Conservation (phyloP, 1,140 invertebrate genomes). For the Pseudomyrmex dendroicus region DNA sequence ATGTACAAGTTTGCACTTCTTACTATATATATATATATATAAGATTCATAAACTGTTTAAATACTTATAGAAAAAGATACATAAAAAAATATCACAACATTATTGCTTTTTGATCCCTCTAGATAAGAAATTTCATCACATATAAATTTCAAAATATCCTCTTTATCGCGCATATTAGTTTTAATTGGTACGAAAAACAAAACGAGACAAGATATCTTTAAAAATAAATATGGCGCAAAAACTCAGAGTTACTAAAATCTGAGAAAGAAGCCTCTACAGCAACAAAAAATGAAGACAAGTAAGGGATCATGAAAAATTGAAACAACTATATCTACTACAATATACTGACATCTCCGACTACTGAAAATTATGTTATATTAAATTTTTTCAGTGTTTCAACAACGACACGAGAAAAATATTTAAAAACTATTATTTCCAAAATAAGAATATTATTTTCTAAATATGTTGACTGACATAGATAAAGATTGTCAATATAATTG, state of each 20-base stretch:
- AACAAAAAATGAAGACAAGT: conserved; percentile 72
- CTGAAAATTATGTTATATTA: not conserved
- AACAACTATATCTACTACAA: conserved; percentile 69
- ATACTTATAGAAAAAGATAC: not conserved
- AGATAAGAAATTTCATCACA: conserved; percentile 1
- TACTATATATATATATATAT: conserved; percentile 5
- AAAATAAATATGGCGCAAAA: conserved; percentile 57
- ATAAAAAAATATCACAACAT: not conserved
- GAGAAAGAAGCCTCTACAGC: conserved; percentile 32
- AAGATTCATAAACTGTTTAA: not conserved
- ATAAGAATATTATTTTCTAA: not conserved
- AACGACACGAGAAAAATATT: no score
- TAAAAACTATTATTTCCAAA: no score
- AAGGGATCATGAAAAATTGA: conserved; percentile 68
- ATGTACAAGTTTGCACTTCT: not conserved
- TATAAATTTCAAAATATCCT: not conserved
- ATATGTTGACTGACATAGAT: not conserved
- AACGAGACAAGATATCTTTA: conserved; percentile 33
- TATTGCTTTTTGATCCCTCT: not conserved
- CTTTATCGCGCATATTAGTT: conserved; percentile 8
- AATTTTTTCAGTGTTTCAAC: no score
- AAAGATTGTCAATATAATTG: conserved; percentile 11
- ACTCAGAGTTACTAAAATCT: conserved; percentile 56
- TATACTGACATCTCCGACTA: conserved; percentile 71
- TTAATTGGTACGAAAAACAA: conserved; percentile 16